phyloP scores from a whole-genome alignment of 2,888 invertebrate species.

The Ophion ellenae region DNA sequence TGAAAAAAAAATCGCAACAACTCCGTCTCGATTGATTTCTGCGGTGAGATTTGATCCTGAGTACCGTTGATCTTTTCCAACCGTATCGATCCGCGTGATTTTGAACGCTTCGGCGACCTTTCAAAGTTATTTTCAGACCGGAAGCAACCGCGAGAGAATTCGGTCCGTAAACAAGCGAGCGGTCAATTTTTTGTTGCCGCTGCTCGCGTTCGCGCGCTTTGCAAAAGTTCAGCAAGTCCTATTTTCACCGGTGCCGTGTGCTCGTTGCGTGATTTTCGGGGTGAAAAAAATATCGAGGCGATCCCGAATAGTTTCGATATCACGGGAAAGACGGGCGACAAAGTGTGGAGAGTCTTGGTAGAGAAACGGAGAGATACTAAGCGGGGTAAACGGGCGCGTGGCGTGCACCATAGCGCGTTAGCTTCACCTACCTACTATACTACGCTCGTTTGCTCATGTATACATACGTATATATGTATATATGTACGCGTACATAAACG shows the following conservation, averaged over 20 bases:
- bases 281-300: background rate
- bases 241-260: too few relatives aligned
- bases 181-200: too few relatives aligned
- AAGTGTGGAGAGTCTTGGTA: slow-evolving; percentile 51
- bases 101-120: too few relatives aligned
- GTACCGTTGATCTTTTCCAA: too few relatives aligned
- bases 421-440: slow-evolving; percentile 53
- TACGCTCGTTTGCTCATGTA: slow-evolving; percentile 43
- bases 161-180: too few relatives aligned
- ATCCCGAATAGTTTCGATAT: slow-evolving; percentile 3
- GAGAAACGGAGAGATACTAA: slow-evolving; percentile 61
- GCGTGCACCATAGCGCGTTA: slow-evolving; percentile 52
- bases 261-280: too few relatives aligned
- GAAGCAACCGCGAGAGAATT: background rate
- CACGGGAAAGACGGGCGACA: slow-evolving; percentile 25
- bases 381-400: slow-evolving; percentile 64
- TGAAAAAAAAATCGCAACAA: too few relatives aligned
- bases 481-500: slow-evolving; percentile 32
- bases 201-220: too few relatives aligned
- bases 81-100: too few relatives aligned
- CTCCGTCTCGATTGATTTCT: too few relatives aligned
- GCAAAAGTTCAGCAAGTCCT: background rate
- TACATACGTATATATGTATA: slow-evolving; percentile 28
- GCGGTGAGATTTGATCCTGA: too few relatives aligned
- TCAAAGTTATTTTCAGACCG: background rate